A percentile compares a stretch with the other conserved stretches of the same genome.
These are phyloP conservation scores for Schlechtendalia chinensis DNA, from an alignment of 1,140 invertebrate genomes.

Conservation along the genomic window DNA sequence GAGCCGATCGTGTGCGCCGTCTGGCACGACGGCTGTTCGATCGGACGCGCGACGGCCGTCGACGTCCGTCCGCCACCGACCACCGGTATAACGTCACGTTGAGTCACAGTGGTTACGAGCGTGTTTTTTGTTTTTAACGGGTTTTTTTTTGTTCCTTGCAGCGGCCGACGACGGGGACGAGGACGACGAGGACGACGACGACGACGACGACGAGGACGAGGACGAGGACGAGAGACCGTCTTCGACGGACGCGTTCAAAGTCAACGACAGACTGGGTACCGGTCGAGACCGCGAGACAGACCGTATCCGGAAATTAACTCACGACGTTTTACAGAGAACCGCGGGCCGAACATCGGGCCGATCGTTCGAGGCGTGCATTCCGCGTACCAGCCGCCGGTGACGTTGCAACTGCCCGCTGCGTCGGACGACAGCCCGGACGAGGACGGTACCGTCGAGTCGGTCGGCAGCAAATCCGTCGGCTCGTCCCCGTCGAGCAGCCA, in stretches of 20 bases:
- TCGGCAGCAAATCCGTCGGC: constrained; percentile 19
- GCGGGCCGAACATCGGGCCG: constrained; percentile 10
- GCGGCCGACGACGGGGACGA: no score
- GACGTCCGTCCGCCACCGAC: no score
- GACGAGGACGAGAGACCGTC: neutral
- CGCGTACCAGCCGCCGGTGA: constrained; percentile 18
- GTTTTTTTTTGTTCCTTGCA: no score
- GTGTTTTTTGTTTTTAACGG: no score
- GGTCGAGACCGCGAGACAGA: no score
- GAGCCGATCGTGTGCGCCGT: constrained; percentile 89
- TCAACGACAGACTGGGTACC: no score
- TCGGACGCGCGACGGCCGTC: no score
- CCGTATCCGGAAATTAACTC: no score
- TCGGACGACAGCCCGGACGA: constrained; percentile 18
- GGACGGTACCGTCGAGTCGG: constrained; percentile 21
- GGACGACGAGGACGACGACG: neutral
- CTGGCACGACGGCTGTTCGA: constrained; percentile 64
- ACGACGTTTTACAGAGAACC: neutral
- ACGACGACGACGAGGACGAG: neutral
- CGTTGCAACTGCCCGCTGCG: neutral
- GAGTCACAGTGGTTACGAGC: no score
- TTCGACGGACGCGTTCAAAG: neutral
- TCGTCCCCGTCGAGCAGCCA: constrained; percentile 33
- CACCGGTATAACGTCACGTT: no score
- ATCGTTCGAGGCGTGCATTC: constrained; percentile 3